Evolutionary conservation across 2,888 invertebrate species (phyloP).

Genomic region (Pyralis farinalis): DNA sequence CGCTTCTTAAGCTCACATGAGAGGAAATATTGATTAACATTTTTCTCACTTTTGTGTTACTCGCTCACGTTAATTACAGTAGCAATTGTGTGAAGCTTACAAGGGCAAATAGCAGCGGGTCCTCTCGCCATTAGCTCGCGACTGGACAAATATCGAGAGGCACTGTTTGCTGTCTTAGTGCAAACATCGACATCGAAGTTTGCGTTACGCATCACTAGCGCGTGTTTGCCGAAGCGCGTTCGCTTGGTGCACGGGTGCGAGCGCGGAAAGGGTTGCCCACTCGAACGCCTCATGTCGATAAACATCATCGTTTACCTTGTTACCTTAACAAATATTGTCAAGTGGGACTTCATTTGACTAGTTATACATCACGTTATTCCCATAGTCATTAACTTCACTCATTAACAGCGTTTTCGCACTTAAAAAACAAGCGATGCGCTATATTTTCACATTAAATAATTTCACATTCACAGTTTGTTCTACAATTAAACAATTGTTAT

Average conservation of each 20-base stretch:
- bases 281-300: slow-evolving; percentile 65
- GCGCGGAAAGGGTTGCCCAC: slow-evolving; percentile 73
- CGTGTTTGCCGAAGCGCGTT: slow-evolving; percentile 61
- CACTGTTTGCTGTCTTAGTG: slow-evolving; percentile 67
- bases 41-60: slow-evolving; percentile 30
- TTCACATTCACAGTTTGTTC: slow-evolving; percentile 21
- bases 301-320: slow-evolving; percentile 66
- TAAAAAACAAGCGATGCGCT: slow-evolving; percentile 7
- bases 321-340: slow-evolving; percentile 60
- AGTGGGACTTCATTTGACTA: slow-evolving; percentile 42
- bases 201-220: slow-evolving; percentile 80
- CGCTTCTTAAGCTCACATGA: slow-evolving; percentile 1
- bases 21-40: slow-evolving; percentile 12
- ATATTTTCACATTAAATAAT: slow-evolving; percentile 7
- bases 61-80: slow-evolving; percentile 59
- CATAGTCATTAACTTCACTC: slow-evolving; percentile 18
- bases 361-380: slow-evolving; percentile 22
- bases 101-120: slow-evolving; percentile 52
- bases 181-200: slow-evolving; percentile 75
- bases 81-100: slow-evolving; percentile 63
- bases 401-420: slow-evolving; percentile 19
- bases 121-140: slow-evolving; percentile 69
- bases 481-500: slow-evolving; percentile 64
- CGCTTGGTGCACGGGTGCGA: slow-evolving; percentile 56
- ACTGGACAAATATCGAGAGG: slow-evolving; percentile 71